These are phyloP conservation scores for Malurus elegans DNA, from an alignment of 2,113 vertebrate species.

Conservation along the genomic window DNA sequence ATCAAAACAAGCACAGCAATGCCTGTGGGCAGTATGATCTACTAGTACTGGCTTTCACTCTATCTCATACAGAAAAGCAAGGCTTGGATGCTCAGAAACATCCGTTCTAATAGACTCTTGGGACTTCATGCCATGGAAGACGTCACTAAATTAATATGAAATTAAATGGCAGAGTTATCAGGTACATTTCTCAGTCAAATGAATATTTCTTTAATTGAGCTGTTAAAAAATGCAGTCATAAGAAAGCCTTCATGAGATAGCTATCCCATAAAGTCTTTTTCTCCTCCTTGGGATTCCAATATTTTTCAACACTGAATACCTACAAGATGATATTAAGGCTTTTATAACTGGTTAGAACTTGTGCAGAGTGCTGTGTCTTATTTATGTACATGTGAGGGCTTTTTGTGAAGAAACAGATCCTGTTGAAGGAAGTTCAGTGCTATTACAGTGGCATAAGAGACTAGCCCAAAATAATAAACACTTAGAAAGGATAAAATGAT, in stretches of 20 bases:
- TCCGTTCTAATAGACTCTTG: not conserved
- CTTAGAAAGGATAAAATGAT: slow-evolving; percentile 22
- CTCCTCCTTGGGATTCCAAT: not conserved
- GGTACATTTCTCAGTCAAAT: not conserved
- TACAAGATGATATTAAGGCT: not conserved
- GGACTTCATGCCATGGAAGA: not conserved
- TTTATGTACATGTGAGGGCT: not conserved
- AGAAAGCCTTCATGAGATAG: not conserved
- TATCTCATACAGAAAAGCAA: not conserved
- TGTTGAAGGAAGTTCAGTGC: not conserved
- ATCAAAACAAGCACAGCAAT: not conserved
- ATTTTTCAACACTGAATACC: not conserved
- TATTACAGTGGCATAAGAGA: not conserved
- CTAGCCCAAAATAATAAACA: slow-evolving; percentile 19
- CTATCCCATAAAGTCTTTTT: not conserved
- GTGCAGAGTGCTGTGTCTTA: not conserved
- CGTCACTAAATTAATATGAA: not conserved
- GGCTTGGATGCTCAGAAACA: not conserved
- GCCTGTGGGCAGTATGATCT: not conserved
- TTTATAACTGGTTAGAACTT: not conserved
- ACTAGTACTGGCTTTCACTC: not conserved
- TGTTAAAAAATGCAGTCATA: not conserved
- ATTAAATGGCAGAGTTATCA: not conserved
- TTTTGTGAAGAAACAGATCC: not conserved
- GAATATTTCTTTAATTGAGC: not conserved